Conservation (phyloP, 2,113 vertebrate species). For the Emydocephalus ijimae region DNA sequence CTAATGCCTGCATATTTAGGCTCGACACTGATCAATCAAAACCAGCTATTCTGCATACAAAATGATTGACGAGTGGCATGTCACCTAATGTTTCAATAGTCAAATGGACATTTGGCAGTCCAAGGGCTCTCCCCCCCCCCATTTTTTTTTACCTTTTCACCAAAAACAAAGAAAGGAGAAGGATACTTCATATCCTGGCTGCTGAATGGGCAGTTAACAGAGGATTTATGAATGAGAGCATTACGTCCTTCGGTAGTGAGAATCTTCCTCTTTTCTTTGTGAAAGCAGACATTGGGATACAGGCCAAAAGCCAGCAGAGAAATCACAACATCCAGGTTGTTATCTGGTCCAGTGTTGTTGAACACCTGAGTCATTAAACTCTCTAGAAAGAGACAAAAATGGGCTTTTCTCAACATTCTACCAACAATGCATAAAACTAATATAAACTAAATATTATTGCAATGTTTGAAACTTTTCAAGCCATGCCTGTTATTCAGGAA, state of each 20-base stretch:
- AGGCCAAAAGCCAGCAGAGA: constrained; percentile 90
- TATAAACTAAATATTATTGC: constrained; percentile 9
- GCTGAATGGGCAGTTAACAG: constrained; percentile 95
- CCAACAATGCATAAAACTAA: constrained; percentile 11
- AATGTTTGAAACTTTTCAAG: neutral
- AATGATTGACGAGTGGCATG: neutral
- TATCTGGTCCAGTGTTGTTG: constrained; percentile 88
- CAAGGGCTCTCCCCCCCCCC: too few species aligned
- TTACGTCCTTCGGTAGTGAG: constrained; percentile 94
- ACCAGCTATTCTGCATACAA: neutral
- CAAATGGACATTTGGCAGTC: neutral
- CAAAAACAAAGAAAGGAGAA: constrained; percentile 92
- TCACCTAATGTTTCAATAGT: neutral
- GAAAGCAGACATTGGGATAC: constrained; percentile 95
- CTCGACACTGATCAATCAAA: neutral
- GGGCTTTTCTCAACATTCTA: constrained; percentile 5
- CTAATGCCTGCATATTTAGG: neutral
- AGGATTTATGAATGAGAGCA: constrained; percentile 95
- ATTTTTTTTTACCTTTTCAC: constrained; percentile 82
- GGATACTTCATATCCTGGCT: constrained; percentile 90
- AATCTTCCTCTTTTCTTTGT: constrained; percentile 97
- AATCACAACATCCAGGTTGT: constrained; percentile 92
- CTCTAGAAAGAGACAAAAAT: constrained; percentile 69
- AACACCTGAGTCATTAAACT: constrained; percentile 88
- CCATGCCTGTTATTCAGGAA: constrained; percentile 9